Evolutionary conservation across 1,140 invertebrate genomes (phyloP), one percentile per base, ranked within the genome.

Genomic region (Drosophila orena): DNA sequence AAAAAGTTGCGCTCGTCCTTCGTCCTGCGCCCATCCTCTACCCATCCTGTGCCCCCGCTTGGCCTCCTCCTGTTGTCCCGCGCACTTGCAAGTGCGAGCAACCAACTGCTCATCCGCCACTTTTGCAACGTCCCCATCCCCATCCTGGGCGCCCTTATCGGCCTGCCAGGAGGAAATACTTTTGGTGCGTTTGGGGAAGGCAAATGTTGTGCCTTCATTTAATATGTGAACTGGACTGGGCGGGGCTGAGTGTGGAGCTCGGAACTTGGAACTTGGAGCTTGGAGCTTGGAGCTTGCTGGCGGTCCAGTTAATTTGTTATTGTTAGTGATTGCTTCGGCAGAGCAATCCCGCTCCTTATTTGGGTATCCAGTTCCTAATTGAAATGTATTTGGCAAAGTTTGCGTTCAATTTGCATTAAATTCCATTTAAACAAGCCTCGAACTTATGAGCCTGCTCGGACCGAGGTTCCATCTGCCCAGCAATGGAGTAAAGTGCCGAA

Each of bases 231-330:
- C 59, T 79, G 50, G 57, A 49, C 66, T 53, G 34, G 73, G 30
- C 30, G 15, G 59, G 27, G 42, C 27, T 37, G 42, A 20, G 55
- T 47, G 53, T 53, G 62, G 42, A 44, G 24, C 27, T 47, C 10
- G 3, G 42, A 20, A 2, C 8, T 17, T 10, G 15, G 34, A 34
- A 56, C 54, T 74, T 50, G 50, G 22, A 12, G n/a, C n/a, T n/a
- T n/a, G n/a, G n/a, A n/a, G 6, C 8, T 15, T 10, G 15, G 34
- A 35, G 59, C 54, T 70, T 50, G 50, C 66, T 65, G 43, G 40
- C 70, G 59, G 64, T 52, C 53, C 65, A 73, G 80, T 85, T 84
- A 83, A 83, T 88, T 86, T 88, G 81, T 88, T 86, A 86, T 81
- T 88, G 81, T 75, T 81, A 88, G 81, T 49, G 49, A 71, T 44